phyloP scores from a whole-genome alignment of 2,888 invertebrate genomes.

The Lepidocyrtoides sp. region DNA sequence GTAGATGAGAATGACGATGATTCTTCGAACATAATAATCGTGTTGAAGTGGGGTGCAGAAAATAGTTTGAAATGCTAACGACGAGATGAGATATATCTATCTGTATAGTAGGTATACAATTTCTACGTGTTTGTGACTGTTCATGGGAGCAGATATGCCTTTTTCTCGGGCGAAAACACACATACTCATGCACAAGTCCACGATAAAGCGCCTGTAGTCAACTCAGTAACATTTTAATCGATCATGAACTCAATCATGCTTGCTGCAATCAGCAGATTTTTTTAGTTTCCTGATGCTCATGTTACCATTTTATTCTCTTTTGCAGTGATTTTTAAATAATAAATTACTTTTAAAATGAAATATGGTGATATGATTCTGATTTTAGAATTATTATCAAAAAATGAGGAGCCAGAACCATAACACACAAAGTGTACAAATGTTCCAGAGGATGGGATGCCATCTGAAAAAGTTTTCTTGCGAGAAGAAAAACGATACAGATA shows the following conservation, averaged over 20 bases:
- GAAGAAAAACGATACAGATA: too few relatives aligned
- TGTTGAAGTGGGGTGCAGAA: constrained; percentile 43
- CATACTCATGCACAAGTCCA: too few relatives aligned
- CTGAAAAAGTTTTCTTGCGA: too few relatives aligned
- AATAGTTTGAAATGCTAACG: not conserved
- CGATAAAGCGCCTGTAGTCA: constrained; percentile 8
- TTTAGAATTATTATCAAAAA: not conserved
- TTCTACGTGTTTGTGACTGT: not conserved
- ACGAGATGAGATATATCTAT: not conserved
- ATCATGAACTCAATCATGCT: constrained; percentile 70
- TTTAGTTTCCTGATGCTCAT: not conserved
- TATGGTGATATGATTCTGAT: not conserved
- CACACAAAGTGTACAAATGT: too few relatives aligned
- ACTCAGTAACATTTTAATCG: constrained; percentile 64
- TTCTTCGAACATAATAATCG: constrained; percentile 36
- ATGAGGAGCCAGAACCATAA: too few relatives aligned
- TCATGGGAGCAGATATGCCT: not conserved
- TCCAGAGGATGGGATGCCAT: too few relatives aligned
- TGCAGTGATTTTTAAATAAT: constrained; percentile 43
- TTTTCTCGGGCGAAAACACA: constrained; percentile 20
- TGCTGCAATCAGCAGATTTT: constrained; percentile 64
- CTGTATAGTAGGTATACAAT: too few relatives aligned
- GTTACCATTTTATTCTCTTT: constrained; percentile 5
- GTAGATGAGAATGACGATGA: constrained; percentile 13
- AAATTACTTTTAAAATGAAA: not conserved